phyloP scores from a whole-genome alignment of 2,888 invertebrate genomes.

The Alsophila aescularia region DNA sequence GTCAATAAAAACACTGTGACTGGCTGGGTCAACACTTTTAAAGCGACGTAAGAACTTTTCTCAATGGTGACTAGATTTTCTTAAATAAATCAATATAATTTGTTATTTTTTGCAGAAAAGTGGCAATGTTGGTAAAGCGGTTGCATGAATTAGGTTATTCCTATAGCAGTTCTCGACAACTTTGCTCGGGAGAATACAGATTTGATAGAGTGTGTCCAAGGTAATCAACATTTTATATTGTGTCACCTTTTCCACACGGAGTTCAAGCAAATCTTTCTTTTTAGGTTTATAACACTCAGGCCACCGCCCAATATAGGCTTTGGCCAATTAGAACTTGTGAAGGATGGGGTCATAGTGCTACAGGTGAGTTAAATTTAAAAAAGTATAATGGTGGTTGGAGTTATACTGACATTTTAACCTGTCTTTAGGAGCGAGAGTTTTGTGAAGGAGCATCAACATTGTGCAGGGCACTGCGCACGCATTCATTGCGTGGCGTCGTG shows the following conservation, averaged over 20 bases:
- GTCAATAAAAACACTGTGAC: conserved; percentile 84
- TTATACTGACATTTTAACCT: not conserved
- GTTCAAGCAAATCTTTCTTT: conserved; percentile 7
- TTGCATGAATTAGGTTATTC: conserved; percentile 74
- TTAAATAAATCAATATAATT: not conserved
- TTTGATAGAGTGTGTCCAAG: conserved; percentile 86
- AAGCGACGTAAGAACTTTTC: conserved; percentile 64
- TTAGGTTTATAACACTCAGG: conserved; percentile 80
- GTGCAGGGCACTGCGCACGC: conserved; percentile 86
- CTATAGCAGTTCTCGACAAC: conserved; percentile 69
- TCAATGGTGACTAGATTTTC: not conserved
- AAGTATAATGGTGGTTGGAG: not conserved
- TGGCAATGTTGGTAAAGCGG: conserved; percentile 72
- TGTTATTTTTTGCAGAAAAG: conserved; percentile 60
- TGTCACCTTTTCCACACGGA: not conserved
- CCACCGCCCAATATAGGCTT: conserved; percentile 65
- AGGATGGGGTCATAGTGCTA: conserved; percentile 73
- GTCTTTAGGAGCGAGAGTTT: conserved; percentile 89
- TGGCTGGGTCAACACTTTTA: conserved; percentile 92
- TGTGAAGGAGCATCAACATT: conserved; percentile 92
- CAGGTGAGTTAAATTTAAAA: conserved; percentile 57
- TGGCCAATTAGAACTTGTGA: conserved; percentile 70
- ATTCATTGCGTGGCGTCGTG: conserved; percentile 88
- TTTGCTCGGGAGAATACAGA: conserved; percentile 78
- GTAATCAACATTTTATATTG: conserved; percentile 40